These are phyloP conservation scores for Petrolisthes cinctipes DNA, from an alignment of 2,888 invertebrate genomes.

Conservation along the genomic window DNA sequence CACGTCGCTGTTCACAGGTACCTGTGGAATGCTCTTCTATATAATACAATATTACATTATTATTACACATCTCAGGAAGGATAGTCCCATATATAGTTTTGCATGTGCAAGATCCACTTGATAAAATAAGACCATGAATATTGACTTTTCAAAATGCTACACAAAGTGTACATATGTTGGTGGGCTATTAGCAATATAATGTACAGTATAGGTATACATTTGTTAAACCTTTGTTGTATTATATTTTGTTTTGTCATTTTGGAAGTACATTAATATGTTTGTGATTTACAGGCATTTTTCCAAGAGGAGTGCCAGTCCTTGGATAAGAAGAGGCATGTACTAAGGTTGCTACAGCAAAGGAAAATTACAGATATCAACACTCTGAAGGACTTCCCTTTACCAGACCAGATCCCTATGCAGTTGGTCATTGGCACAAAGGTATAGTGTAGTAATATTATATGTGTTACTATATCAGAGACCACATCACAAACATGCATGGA, in stretches of 20 bases:
- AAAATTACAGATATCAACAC: conserved; percentile 81
- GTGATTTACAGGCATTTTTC: conserved; percentile 80
- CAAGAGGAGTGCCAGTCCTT: conserved; percentile 92
- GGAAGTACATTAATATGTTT: background rate
- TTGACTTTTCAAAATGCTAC: too few species aligned
- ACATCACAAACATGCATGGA: too few species aligned
- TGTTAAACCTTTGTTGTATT: background rate
- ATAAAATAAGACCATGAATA: too few species aligned
- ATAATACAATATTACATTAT: too few species aligned
- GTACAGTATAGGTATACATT: background rate
- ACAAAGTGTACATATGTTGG: too few species aligned
- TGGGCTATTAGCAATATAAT: too few species aligned
- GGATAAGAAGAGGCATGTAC: conserved; percentile 89
- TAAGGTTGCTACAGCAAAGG: conserved; percentile 91
- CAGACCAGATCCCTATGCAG: conserved; percentile 93
- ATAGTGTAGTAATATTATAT: conserved; percentile 66
- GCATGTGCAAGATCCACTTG: too few species aligned
- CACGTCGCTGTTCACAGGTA: conserved; percentile 87
- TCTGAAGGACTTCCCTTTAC: conserved; percentile 80
- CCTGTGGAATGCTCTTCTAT: background rate
- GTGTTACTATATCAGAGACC: background rate
- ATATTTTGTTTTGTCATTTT: background rate
- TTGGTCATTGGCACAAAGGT: conserved; percentile 94
- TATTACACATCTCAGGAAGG: too few species aligned
- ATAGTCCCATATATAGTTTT: background rate